Base-by-base conservation (phyloP, 2,113 vertebrate genomes). In the Sturnira hondurensis region DNA sequence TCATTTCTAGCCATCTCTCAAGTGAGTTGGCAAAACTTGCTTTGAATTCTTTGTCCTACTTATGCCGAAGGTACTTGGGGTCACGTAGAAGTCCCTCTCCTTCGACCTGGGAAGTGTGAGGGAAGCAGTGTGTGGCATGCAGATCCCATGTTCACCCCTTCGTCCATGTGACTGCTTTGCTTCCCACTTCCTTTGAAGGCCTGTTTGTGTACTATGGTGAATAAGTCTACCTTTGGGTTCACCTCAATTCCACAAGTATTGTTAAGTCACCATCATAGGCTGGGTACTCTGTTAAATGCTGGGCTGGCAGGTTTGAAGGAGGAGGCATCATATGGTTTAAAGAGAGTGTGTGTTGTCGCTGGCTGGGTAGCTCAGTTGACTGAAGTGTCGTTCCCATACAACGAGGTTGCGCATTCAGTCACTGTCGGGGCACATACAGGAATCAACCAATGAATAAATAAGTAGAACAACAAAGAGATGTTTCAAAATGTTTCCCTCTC, bases 41-140 rank as follows among this genome's bases (percentile, higher is more conserved):
- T 93, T 96, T 89, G 87, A 92, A 85, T 85, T 81, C 81, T 95
- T 54, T 71, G 52, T 63, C 78, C 73, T 86, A 90, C 38, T 87
- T 95, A 47, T 0, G 31, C 70, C 94, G 80, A 90, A 89, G 56
- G 93, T 80, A 96, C 81, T 33, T 86, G 63, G 31, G 87, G 63
- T 95, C 86, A 94, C 77, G 52, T 71, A 70, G 47, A 78, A 94
- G 76, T 41, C 41, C 50, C 65, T 86, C 33, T 12, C 19, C n/a
- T 81, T 41, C 14, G 33, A 45, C 5, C 36, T 89, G 45, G 54
- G 16, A 56, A 63, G 38, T 4, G 15, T 4, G 5, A 74, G 16
- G 45, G 54, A 84, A 33, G 67, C 61, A 33, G 14, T 24, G 1
- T 5, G 36, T 7, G 78, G 33, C 12, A 3, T 22, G 56, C 19